Conservation (phyloP, 2,797 vertebrate genomes). For the Danio jaintianensis region DNA sequence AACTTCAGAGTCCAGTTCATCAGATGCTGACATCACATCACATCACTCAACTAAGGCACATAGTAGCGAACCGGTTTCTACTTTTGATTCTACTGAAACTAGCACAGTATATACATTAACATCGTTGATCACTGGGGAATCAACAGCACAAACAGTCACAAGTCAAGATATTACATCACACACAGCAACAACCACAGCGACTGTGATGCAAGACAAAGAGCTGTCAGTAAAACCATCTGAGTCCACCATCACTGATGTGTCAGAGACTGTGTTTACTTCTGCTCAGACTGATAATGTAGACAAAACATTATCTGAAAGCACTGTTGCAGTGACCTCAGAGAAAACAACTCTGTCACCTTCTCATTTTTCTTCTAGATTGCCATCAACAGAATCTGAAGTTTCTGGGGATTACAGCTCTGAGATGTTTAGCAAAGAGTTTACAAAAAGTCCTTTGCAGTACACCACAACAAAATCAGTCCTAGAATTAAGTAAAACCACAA, state of each 20-base stretch:
- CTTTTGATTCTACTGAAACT: neutral
- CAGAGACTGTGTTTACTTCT: constrained; percentile 29
- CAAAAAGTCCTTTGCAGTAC: neutral
- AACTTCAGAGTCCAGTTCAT: neutral
- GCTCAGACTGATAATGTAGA: constrained; percentile 41
- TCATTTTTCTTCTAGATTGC: neutral
- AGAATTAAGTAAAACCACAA: neutral
- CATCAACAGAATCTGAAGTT: constrained; percentile 25
- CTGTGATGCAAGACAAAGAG: neutral
- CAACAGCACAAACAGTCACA: neutral
- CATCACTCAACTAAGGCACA: neutral
- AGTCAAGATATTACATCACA: neutral
- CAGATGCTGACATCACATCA: neutral
- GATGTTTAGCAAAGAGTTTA: constrained; percentile 2
- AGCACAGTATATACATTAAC: neutral
- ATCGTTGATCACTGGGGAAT: neutral
- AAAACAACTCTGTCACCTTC: neutral
- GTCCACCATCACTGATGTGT: constrained; percentile 26
- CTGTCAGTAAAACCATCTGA: constrained; percentile 12
- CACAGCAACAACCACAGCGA: neutral
- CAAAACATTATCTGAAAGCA: constrained; percentile 9
- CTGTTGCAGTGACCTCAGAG: neutral
- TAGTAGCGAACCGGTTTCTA: neutral
- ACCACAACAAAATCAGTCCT: neutral
- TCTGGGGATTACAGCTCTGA: constrained; percentile 39